Base-by-base conservation (phyloP, 23 tunicate genomes). In the Diplosoma virens region DNA sequence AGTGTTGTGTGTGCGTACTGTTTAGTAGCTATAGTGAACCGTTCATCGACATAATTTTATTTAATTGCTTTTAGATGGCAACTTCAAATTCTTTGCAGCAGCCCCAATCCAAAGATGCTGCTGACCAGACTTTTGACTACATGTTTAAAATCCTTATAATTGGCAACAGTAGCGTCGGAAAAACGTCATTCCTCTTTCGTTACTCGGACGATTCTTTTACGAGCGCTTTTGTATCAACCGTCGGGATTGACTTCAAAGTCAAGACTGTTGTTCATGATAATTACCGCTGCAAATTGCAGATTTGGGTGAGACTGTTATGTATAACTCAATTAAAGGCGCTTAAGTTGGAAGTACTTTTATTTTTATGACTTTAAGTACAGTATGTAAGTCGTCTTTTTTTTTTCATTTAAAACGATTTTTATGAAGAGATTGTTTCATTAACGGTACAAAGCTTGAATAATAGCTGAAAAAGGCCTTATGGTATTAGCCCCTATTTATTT, bases 171-270 rank as follows among this genome's bases (percentile, higher is more conserved):
- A 88, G 95, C 48, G 99, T 94, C 35, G 99, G 99, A 33, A 94
- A 94, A 35, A 94, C 99, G 30, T 94, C 99, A 18, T 94, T 94
- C 50, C 67, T 94, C 34, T 94, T 94, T 53, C 88, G 99, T 29
- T 94, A 94, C 71, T 95, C 99, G 0, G 99, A 94, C 25, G 99
- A 94, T 84, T 77, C 90, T 30, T 94, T 94, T 48, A 87, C 99
- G 18, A 79, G 87, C 58, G 99, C 99, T 23, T 94, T 94, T 76
- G 99, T 94, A 0, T 94, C 99, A 32, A 94, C 99, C 11, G 99
- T 94, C 33, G 99, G 99, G 17, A 94, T 94, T 29, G 99, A 94
- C 59, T 94, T 94, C 86, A 94, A 94, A 88, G 99, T 94, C 29
- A 94, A 94, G 37, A 94, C 99, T 4, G 99, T 94, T 1, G 58